These are phyloP conservation scores for Beaufortia kweichowensis DNA, from an alignment of 2,113 vertebrate genomes.

Conservation along the genomic window DNA sequence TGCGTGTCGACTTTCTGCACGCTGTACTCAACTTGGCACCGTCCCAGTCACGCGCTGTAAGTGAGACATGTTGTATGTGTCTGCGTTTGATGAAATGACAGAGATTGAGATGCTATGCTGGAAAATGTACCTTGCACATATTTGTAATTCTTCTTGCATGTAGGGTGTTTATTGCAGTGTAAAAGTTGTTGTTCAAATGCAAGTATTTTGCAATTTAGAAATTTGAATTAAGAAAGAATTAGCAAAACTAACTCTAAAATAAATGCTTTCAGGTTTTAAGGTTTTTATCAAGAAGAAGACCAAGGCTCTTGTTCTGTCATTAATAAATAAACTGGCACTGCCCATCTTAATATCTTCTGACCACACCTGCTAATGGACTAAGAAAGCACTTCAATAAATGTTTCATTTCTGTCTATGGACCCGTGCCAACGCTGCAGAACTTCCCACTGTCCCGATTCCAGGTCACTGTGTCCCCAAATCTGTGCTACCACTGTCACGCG, in stretches of 20 bases:
- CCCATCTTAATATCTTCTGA: conserved; percentile 25
- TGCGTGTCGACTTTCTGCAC: conserved; percentile 54
- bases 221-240: neutral
- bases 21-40: conserved; percentile 60
- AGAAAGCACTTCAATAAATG: conserved; percentile 48
- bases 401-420: conserved; percentile 42
- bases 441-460: conserved; percentile 45
- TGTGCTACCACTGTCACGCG: conserved; percentile 41
- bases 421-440: conserved; percentile 52
- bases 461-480: conserved; percentile 52
- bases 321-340: conserved; percentile 36
- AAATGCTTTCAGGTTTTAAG: conserved; percentile 46
- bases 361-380: conserved; percentile 37
- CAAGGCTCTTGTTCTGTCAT: neutral
- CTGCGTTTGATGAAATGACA: neutral
- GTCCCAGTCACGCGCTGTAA: conserved; percentile 46
- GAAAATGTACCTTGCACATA: neutral
- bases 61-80: conserved; percentile 27
- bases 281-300: conserved; percentile 29
- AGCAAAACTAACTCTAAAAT: conserved; percentile 4
- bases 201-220: neutral
- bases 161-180: neutral
- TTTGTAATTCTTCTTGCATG: neutral
- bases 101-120: neutral
- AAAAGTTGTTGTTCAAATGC: conserved; percentile 27